Base-by-base conservation (phyloP, 2,113 vertebrate species). In the Trogon surrucura region DNA sequence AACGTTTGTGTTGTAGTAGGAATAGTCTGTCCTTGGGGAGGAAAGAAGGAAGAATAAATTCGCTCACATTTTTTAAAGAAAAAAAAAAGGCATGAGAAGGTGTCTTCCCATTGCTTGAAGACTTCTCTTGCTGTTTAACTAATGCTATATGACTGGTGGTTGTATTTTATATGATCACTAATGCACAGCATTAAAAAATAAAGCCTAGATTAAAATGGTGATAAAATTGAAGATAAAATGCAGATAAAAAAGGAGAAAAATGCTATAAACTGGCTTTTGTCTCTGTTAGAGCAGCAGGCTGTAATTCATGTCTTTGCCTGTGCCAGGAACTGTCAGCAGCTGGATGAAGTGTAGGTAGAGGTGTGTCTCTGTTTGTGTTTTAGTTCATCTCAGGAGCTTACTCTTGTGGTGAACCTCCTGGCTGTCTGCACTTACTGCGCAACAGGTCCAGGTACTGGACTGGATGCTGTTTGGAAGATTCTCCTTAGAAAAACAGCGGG, bases 51-150 rank as follows among this genome's bases (percentile, higher is more conserved):
- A 67, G 38, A 57, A 54, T 79, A 67, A n/a, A 6, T 66, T 84
- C 61, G 83, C 73, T 82, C 92, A 70, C 22, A 8, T 72, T 77
- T 45, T 32, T 79, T 78, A 23, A 48, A 50, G n/a, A 60, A 21
- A 36, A 57, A 57, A 30, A 79, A 41, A 50, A 50, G 45, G 25
- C 65, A 62, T 27, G 70, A 89, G 67, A 93, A 91, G 50, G 50
- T 58, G 5, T 78, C 58, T 84, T 72, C 30, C 12, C 38, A 47
- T 96, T 91, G 32, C 57, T 72, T 85, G 81, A 83, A 88, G 47
- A 54, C 18, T 41, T 47, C 85, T 96, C 47, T 60, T 82, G 11
- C 77, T 80, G 9, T 13, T 80, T 51, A 62, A 56, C 27, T 72
- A 44, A 17, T 77, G 45, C 10, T 74, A 1, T 71, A 4, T 69